Evolutionary conservation across 2,888 invertebrate species (phyloP).

Genomic region (Antitype chi): DNA sequence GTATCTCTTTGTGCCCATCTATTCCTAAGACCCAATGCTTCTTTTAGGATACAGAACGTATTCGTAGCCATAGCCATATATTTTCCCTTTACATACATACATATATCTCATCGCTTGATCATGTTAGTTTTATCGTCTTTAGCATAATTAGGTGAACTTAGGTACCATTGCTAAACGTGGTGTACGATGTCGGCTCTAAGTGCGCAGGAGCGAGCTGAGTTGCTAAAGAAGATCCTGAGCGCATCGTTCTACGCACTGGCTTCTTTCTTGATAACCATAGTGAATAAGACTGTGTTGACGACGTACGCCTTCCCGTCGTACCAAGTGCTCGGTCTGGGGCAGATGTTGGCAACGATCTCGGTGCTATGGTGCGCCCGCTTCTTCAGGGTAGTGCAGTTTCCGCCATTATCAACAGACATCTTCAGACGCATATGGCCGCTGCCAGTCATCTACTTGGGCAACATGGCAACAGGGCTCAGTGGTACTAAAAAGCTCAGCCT

Average conservation of each 20-base stretch:
- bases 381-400: constrained; percentile 94
- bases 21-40: background rate
- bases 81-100: background rate
- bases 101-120: constrained; percentile 28
- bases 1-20: background rate
- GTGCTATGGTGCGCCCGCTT: constrained; percentile 94
- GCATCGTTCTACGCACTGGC: constrained; percentile 97
- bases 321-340: constrained; percentile 97
- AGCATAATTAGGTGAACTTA: constrained; percentile 57
- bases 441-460: constrained; percentile 98
- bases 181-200: constrained; percentile 53
- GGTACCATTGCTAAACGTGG: constrained; percentile 42
- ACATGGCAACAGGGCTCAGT: constrained; percentile 99
- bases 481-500: constrained; percentile 98
- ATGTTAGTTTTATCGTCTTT: constrained; percentile 65
- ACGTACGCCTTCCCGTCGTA: constrained; percentile 98
- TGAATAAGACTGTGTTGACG: constrained; percentile 98
- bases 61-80: background rate
- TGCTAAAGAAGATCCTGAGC: constrained; percentile 92
- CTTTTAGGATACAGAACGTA: background rate
- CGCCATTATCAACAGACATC: constrained; percentile 92
- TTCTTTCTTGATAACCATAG: constrained; percentile 98
- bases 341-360: constrained; percentile 96
- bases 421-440: constrained; percentile 97
- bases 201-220: constrained; percentile 80